phyloP scores from a whole-genome alignment of 2,797 vertebrate species.

The Sternarchorhynchus goeldii region DNA sequence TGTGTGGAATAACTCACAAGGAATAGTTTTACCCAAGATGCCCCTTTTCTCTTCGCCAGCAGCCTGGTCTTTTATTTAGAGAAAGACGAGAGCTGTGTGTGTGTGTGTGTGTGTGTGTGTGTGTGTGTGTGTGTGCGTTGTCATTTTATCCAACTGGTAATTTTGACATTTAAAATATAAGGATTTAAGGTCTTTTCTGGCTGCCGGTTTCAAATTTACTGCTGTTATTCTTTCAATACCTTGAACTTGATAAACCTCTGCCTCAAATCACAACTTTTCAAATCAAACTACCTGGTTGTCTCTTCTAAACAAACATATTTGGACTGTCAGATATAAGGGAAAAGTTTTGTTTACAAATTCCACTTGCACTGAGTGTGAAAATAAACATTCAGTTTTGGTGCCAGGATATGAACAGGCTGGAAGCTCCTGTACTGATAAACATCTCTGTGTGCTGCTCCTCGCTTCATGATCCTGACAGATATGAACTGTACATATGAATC shows the following conservation, averaged over 20 bases:
- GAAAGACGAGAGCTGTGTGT: neutral
- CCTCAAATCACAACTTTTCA: slow-evolving; percentile 16
- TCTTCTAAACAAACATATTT: slow-evolving; percentile 29
- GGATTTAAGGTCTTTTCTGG: neutral
- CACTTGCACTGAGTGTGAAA: slow-evolving; percentile 23
- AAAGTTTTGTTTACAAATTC: slow-evolving; percentile 24
- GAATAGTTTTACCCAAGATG: slow-evolving; percentile 9
- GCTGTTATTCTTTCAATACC: neutral
- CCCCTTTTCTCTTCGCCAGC: neutral
- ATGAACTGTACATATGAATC: slow-evolving; percentile 17
- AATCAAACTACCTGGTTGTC: slow-evolving; percentile 10
- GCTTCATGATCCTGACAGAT: slow-evolving; percentile 5
- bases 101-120: neutral
- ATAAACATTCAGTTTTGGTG: slow-evolving; percentile 22
- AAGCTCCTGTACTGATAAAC: slow-evolving; percentile 21
- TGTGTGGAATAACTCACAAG: slow-evolving; percentile 17
- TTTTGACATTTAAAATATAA: slow-evolving; percentile 1
- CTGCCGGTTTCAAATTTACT: slow-evolving; percentile 12
- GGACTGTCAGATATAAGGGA: slow-evolving; percentile 36
- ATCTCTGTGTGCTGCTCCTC: slow-evolving; percentile 14
- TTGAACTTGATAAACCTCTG: slow-evolving; percentile 22
- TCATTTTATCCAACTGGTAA: slow-evolving; percentile 2
- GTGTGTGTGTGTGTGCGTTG: neutral
- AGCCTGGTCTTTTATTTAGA: neutral
- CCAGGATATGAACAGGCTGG: slow-evolving; percentile 4